Conservation (phyloP, 2,888 invertebrate genomes). For the Limenitis camilla region DNA sequence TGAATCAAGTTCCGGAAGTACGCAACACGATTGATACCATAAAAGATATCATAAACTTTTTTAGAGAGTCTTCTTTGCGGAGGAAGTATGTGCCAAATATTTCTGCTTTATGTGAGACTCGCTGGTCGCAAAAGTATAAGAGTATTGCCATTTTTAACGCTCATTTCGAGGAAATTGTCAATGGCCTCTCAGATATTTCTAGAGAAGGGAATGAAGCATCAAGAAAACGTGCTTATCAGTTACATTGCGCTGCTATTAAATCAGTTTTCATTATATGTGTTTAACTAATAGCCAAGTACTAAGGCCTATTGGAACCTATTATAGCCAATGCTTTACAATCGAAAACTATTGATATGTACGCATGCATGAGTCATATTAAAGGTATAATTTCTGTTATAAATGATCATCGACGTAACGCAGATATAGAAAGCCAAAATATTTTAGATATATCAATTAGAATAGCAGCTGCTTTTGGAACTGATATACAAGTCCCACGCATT, state of each 20-base stretch:
- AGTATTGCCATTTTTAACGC: too few relatives aligned
- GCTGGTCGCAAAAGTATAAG: too few relatives aligned
- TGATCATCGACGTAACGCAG: slow-evolving; percentile 27
- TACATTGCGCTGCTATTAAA: too few relatives aligned
- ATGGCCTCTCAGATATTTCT: too few relatives aligned
- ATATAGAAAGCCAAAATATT: background rate
- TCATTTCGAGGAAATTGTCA: too few relatives aligned
- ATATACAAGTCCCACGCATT: slow-evolving; percentile 21
- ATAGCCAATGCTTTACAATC: background rate
- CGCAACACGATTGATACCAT: slow-evolving; percentile 21
- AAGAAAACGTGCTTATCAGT: too few relatives aligned
- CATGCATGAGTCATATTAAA: background rate
- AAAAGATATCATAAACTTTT: too few relatives aligned
- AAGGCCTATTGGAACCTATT: background rate
- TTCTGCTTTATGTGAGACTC: too few relatives aligned
- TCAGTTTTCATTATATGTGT: too few relatives aligned
- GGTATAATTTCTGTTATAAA: slow-evolving; percentile 7
- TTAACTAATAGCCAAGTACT: background rate
- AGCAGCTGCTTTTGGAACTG: background rate
- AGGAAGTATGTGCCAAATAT: too few relatives aligned
- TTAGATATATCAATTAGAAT: background rate
- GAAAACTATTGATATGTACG: background rate
- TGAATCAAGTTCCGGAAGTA: slow-evolving; percentile 22
- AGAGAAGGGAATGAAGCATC: too few relatives aligned
- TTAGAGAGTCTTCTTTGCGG: too few relatives aligned